Evolutionary conservation across 2,113 vertebrate genomes (phyloP).

Genomic region (Corapipo altera): DNA sequence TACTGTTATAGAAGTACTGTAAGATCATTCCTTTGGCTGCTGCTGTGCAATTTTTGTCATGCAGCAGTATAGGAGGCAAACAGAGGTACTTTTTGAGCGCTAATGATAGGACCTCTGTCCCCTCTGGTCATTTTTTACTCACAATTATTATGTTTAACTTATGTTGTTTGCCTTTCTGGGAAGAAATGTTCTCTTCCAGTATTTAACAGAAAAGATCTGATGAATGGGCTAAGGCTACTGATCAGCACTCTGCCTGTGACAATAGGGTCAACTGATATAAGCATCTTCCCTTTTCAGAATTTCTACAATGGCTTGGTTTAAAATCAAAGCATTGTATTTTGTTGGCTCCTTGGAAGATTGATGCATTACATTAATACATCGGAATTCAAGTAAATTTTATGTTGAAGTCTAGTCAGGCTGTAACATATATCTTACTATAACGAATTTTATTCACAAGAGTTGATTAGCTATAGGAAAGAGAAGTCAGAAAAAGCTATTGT

Average conservation of each 20-base stretch:
- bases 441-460: not conserved
- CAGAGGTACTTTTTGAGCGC: not conserved
- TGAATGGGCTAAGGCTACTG: accelerated
- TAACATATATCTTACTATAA: not conserved
- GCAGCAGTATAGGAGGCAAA: not conserved
- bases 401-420: not conserved
- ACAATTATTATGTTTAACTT: not conserved
- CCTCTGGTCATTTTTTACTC: not conserved
- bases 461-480: not conserved
- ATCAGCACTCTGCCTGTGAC: not conserved
- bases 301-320: not conserved
- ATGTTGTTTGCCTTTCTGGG: not conserved
- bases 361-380: not conserved
- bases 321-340: not conserved
- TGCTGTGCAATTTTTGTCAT: not conserved
- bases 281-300: not conserved
- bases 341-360: not conserved
- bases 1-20: not conserved
- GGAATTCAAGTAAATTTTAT: not conserved
- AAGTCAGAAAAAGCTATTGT: not conserved
- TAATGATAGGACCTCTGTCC: not conserved
- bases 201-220: not conserved
- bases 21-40: not conserved
- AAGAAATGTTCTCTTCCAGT: not conserved
- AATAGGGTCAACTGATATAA: not conserved